phyloP scores from a whole-genome alignment of 2,113 vertebrate genomes.

The Gambusia affinis region DNA sequence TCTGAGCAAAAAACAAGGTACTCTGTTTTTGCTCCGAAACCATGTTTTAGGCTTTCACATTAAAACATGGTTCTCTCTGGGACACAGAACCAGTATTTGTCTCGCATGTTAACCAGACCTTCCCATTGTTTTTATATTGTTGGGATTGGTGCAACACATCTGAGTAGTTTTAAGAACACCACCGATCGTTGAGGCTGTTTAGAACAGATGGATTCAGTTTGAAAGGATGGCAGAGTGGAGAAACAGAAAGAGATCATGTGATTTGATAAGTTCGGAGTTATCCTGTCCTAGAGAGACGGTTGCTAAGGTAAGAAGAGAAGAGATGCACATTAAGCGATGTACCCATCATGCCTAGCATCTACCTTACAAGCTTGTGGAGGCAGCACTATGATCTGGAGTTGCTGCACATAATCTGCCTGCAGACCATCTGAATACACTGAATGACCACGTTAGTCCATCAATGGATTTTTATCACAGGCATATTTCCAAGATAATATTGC shows the following conservation, averaged over 20 bases:
- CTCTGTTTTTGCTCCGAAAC: neutral
- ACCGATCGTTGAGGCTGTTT: neutral
- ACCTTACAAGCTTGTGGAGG: neutral
- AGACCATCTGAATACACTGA: neutral
- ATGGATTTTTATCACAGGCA: neutral
- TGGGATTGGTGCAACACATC: neutral
- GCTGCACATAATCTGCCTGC: neutral
- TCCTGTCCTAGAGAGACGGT: neutral
- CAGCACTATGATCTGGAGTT: neutral
- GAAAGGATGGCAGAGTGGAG: neutral
- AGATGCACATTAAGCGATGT: neutral
- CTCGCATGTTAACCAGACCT: no score
- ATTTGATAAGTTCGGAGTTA: neutral
- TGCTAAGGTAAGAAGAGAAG: neutral
- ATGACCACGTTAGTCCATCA: neutral
- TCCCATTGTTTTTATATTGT: neutral
- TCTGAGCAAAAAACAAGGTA: neutral
- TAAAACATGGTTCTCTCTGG: neutral
- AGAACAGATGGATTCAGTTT: neutral
- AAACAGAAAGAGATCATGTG: neutral
- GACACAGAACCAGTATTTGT: neutral
- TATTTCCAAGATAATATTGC: neutral
- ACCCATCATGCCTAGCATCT: no score
- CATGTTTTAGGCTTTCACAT: neutral
- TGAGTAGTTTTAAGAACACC: neutral